A percentile compares a stretch with the other conserved stretches of the same genome.
Evolutionary conservation across 1,140 invertebrate genomes (phyloP).

Genomic region (Riptortus pedestris): DNA sequence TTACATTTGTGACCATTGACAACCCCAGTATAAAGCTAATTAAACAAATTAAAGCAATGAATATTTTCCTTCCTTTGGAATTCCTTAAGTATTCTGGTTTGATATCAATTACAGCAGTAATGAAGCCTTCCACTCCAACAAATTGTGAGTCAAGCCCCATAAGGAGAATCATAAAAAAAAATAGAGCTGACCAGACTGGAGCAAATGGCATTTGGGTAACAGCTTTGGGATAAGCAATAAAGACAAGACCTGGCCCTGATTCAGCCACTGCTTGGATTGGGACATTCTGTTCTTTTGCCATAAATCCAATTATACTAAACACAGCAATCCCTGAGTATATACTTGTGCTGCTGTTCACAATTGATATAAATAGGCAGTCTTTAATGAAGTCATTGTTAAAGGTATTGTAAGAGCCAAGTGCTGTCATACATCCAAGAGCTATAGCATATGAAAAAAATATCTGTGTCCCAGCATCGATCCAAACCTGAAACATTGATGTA

Average conservation of each 20-base stretch:
- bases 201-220: slow-evolving; percentile 30
- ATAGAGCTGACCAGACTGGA: slow-evolving; percentile 41
- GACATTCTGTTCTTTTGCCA: slow-evolving; percentile 53
- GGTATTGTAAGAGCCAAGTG: slow-evolving; percentile 62
- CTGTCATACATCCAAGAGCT: slow-evolving; percentile 57
- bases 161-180: slow-evolving; percentile 78
- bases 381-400: slow-evolving; percentile 57
- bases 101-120: slow-evolving; percentile 51
- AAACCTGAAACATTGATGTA: slow-evolving; percentile 40
- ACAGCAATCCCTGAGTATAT: slow-evolving; percentile 65
- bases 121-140: slow-evolving; percentile 50
- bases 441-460: slow-evolving; percentile 65
- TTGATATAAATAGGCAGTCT: slow-evolving; percentile 55
- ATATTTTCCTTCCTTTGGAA: slow-evolving; percentile 43
- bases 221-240: slow-evolving; percentile 73
- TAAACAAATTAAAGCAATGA: slow-evolving; percentile 48
- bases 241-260: slow-evolving; percentile 65
- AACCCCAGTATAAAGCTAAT: slow-evolving; percentile 54
- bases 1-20: slow-evolving; percentile 59
- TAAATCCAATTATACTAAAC: slow-evolving; percentile 71
- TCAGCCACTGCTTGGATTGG: slow-evolving; percentile 46
- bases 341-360: slow-evolving; percentile 60
- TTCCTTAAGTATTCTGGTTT: slow-evolving; percentile 45
- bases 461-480: slow-evolving; percentile 45
- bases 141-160: slow-evolving; percentile 63